Evolutionary conservation across 2,797 vertebrate genomes (phyloP).

Genomic region (Halcyon badia): DNA sequence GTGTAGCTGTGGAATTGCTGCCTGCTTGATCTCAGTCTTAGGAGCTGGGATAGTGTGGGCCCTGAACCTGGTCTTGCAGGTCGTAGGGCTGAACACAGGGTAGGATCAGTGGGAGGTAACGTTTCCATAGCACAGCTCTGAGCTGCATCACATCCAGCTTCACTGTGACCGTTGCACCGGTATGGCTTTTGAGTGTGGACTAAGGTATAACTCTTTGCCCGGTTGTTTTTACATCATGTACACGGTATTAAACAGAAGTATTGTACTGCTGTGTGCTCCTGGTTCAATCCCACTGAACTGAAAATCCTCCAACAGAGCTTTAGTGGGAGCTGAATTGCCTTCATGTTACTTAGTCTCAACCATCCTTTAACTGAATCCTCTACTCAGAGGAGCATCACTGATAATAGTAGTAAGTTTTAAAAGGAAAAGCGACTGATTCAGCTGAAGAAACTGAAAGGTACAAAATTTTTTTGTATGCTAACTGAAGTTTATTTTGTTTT

Average conservation of each 20-base stretch:
- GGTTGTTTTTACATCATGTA: accelerated
- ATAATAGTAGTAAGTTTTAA: background rate
- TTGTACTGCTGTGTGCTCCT: background rate
- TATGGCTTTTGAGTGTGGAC: background rate
- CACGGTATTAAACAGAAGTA: background rate
- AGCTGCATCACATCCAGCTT: background rate
- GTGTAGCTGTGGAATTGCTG: background rate
- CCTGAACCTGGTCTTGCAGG: background rate
- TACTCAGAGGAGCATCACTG: background rate
- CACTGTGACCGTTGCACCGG: accelerated
- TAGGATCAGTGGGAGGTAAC: background rate
- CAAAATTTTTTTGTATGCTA: background rate
- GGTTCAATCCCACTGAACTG: background rate
- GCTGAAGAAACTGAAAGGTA: background rate
- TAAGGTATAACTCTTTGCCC: background rate
- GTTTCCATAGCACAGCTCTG: background rate
- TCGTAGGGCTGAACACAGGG: accelerated
- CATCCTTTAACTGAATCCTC: background rate
- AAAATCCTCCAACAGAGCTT: accelerated
- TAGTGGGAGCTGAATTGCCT: background rate
- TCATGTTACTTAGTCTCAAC: background rate
- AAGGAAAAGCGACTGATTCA: background rate
- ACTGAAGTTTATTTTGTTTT: constrained; percentile 20
- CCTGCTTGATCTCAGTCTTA: background rate
- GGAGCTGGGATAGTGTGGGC: background rate